Percentiles rank a stretch among this genome's conserved stretches.
phyloP scores from a whole-genome alignment of 2,797 vertebrate genomes.

The Parauchenoglanis ngamensis region DNA sequence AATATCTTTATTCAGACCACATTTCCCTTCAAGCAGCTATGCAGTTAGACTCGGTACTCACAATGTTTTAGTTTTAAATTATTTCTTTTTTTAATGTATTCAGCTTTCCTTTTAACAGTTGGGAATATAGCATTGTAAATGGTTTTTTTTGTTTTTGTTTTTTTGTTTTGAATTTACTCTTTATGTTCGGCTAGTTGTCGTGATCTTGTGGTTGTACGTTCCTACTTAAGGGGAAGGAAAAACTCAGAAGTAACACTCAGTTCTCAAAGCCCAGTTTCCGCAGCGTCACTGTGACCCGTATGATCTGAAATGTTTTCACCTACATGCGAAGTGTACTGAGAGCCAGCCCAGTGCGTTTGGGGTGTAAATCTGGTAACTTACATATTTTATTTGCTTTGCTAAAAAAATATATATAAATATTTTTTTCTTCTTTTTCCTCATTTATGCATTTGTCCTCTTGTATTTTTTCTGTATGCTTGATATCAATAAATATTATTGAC shows the following conservation, averaged over 20 bases:
- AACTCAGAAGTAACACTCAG: neutral
- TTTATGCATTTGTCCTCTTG: slow-evolving; percentile 86
- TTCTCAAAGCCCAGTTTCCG: neutral
- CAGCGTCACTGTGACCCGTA: slow-evolving; percentile 7
- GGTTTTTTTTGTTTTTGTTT: slow-evolving; percentile 45
- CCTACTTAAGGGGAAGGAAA: slow-evolving; percentile 12
- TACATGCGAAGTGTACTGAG: slow-evolving; percentile 69
- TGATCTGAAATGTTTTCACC: slow-evolving; percentile 62
- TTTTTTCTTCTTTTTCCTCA: slow-evolving; percentile 76
- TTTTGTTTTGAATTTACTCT: slow-evolving; percentile 60
- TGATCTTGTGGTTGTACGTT: slow-evolving; percentile 22
- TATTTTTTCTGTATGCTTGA: slow-evolving; percentile 91
- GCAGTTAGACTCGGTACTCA: slow-evolving; percentile 62
- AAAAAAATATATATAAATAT: slow-evolving; percentile 40
- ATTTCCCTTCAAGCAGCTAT: slow-evolving; percentile 73
- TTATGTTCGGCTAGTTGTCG: slow-evolving; percentile 43
- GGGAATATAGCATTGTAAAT: slow-evolving; percentile 62
- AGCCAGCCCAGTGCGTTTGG: slow-evolving; percentile 19
- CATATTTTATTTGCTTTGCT: slow-evolving; percentile 21
- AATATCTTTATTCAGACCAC: slow-evolving; percentile 63
- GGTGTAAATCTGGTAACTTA: neutral
- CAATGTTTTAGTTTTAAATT: slow-evolving; percentile 61
- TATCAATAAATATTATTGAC: slow-evolving; percentile 79
- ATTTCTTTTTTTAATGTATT: slow-evolving; percentile 67
- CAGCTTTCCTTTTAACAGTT: slow-evolving; percentile 61